Conservation (phyloP, 2,113 vertebrate genomes). For the Cephalopholis sonnerati region DNA sequence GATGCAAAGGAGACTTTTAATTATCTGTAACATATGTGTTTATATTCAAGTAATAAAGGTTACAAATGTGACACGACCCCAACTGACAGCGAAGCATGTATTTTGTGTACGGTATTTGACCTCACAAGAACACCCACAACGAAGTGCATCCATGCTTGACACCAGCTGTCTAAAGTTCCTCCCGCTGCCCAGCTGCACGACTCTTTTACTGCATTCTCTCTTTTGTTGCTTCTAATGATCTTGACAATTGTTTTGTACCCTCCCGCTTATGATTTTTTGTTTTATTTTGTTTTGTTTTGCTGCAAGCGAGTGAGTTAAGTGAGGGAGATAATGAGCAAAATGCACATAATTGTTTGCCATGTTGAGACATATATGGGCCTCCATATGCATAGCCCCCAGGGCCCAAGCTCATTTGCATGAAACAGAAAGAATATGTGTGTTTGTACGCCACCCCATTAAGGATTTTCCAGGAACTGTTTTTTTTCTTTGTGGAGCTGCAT, state of each 20-base stretch:
- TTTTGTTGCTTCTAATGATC: slow-evolving; percentile 72
- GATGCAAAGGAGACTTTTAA: background rate
- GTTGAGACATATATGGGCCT: slow-evolving; percentile 46
- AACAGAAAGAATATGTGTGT: slow-evolving; percentile 45
- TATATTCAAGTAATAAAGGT: background rate
- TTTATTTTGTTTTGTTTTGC: slow-evolving; percentile 50
- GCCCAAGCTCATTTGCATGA: slow-evolving; percentile 70
- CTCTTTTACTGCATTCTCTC: slow-evolving; percentile 35
- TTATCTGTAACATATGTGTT: background rate
- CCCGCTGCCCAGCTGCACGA: slow-evolving; percentile 37
- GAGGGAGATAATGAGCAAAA: slow-evolving; percentile 71
- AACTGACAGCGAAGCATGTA: slow-evolving; percentile 11
- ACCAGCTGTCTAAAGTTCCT: slow-evolving; percentile 48
- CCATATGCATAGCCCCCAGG: background rate
- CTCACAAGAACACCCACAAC: slow-evolving; percentile 61
- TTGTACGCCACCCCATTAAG: slow-evolving; percentile 27
- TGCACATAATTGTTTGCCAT: slow-evolving; percentile 63
- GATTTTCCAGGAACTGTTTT: slow-evolving; percentile 54
- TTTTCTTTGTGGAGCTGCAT: slow-evolving; percentile 10
- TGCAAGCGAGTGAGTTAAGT: slow-evolving; percentile 64
- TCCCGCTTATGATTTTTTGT: slow-evolving; percentile 25
- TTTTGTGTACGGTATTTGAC: slow-evolving; percentile 35
- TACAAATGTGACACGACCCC: background rate
- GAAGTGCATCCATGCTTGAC: slow-evolving; percentile 56
- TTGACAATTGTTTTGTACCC: slow-evolving; percentile 56